Percentiles rank a stretch among this genome's conserved stretches.
Evolutionary conservation across 2,113 vertebrate species (phyloP).

Genomic region (Lepus americanus): DNA sequence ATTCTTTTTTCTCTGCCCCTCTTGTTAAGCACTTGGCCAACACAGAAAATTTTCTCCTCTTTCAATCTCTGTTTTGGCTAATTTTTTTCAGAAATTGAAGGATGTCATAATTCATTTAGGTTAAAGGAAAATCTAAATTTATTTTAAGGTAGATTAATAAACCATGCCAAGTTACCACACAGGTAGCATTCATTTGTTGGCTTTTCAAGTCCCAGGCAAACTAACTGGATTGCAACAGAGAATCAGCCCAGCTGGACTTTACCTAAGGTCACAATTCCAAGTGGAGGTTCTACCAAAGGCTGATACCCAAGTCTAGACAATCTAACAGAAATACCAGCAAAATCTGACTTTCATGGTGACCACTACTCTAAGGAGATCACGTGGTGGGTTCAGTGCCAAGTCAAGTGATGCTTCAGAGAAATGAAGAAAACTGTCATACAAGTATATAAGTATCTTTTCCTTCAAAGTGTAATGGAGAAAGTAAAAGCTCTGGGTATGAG

Average conservation of each 20-base stretch:
- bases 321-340: conserved; percentile 9
- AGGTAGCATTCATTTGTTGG: conserved; percentile 51
- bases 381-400: background rate
- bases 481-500: background rate
- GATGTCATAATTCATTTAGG: conserved; percentile 51
- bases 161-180: conserved; percentile 47
- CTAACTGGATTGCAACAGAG: background rate
- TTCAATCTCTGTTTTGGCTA: background rate
- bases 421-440: background rate
- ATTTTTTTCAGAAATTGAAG: background rate
- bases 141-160: conserved; percentile 55
- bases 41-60: conserved; percentile 4
- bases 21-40: conserved; percentile 48
- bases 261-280: conserved; percentile 38
- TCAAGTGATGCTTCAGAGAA: background rate
- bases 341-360: background rate
- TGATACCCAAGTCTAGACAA: background rate
- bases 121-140: conserved; percentile 68
- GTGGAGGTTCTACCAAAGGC: conserved; percentile 40
- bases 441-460: background rate
- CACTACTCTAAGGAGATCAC: background rate
- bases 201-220: conserved; percentile 12
- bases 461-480: conserved; percentile 10
- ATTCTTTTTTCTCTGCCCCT: background rate
- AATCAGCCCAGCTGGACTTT: conserved; percentile 25